These are phyloP conservation scores for Epirrhoe alternata DNA, from an alignment of 2,888 invertebrate species.

Conservation along the genomic window DNA sequence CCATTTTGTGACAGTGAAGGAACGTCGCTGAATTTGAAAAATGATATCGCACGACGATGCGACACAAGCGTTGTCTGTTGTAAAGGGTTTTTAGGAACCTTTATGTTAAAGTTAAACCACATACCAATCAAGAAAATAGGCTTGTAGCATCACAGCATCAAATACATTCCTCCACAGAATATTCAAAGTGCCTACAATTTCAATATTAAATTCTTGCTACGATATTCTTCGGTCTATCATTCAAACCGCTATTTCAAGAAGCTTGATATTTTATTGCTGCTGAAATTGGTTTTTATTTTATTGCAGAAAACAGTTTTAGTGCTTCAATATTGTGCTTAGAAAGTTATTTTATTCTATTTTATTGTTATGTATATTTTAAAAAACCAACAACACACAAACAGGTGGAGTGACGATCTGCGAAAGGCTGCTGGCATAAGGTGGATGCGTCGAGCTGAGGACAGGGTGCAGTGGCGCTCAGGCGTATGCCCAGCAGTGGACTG, in stretches of 20 bases:
- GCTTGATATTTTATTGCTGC: slow-evolving; percentile 42
- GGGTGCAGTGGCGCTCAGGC: no score
- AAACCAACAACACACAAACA: no score
- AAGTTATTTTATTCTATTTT: slow-evolving; percentile 3
- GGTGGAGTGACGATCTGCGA: no score
- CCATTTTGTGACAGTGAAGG: no score
- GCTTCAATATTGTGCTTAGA: background rate
- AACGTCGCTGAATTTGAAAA: no score
- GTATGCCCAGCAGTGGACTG: no score
- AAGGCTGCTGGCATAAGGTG: no score
- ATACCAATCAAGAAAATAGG: slow-evolving; percentile 8
- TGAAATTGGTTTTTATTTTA: slow-evolving; percentile 23
- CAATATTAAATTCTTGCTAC: slow-evolving; percentile 77
- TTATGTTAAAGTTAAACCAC: background rate
- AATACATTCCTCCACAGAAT: slow-evolving; percentile 61
- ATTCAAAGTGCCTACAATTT: slow-evolving; percentile 66
- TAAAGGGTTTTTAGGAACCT: background rate
- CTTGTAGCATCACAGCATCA: slow-evolving; percentile 12
- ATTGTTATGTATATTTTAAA: no score
- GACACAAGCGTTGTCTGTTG: no score
- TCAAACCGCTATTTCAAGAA: slow-evolving; percentile 47
- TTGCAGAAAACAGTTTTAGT: slow-evolving; percentile 15
- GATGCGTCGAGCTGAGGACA: no score
- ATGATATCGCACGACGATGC: no score
- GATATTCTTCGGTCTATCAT: slow-evolving; percentile 52